These are phyloP conservation scores for Gadopsis marmoratus DNA, from an alignment of 2,797 vertebrate genomes.

Conservation along the genomic window DNA sequence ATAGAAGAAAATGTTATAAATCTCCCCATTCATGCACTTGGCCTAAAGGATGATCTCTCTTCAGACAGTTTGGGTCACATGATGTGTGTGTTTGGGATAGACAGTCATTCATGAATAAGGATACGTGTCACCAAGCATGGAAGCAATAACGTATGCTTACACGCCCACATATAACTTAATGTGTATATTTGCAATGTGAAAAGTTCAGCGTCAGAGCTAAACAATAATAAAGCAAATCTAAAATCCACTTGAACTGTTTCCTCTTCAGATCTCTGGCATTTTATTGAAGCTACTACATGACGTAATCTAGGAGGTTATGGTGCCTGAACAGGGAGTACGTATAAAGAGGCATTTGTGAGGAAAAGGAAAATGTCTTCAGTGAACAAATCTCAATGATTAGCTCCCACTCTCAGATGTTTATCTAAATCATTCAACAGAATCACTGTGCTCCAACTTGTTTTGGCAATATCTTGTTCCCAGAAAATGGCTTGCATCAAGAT, in stretches of 20 bases:
- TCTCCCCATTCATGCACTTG: constrained; percentile 17
- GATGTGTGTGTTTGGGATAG: constrained; percentile 1
- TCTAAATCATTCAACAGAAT: constrained; percentile 28
- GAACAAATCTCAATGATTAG: constrained; percentile 19
- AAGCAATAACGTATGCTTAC: constrained; percentile 19
- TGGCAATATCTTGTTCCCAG: constrained; percentile 1
- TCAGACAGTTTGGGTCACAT: constrained; percentile 23
- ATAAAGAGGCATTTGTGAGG: constrained; percentile 29
- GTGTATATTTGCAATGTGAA: constrained; percentile 39
- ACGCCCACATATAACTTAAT: constrained; percentile 18
- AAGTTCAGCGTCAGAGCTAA: constrained; percentile 18
- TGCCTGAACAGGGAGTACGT: constrained; percentile 5
- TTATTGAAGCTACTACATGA: constrained; percentile 22
- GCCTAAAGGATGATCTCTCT: constrained; percentile 34
- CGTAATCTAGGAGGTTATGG: constrained; percentile 7
- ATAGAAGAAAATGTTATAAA: constrained; percentile 35
- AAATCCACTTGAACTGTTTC: constrained; percentile 39
- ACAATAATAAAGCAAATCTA: constrained; percentile 24
- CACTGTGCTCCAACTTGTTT: constrained; percentile 10
- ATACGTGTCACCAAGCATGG: constrained; percentile 23
- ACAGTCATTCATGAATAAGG: constrained; percentile 36
- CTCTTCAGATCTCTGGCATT: constrained; percentile 23
- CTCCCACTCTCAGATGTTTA: constrained; percentile 22
- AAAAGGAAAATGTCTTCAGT: constrained; percentile 15
- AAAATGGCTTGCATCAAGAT: not conserved